These are phyloP conservation scores for Pyrrhosoma nymphula DNA, from an alignment of 2,888 invertebrate genomes.

Conservation along the genomic window DNA sequence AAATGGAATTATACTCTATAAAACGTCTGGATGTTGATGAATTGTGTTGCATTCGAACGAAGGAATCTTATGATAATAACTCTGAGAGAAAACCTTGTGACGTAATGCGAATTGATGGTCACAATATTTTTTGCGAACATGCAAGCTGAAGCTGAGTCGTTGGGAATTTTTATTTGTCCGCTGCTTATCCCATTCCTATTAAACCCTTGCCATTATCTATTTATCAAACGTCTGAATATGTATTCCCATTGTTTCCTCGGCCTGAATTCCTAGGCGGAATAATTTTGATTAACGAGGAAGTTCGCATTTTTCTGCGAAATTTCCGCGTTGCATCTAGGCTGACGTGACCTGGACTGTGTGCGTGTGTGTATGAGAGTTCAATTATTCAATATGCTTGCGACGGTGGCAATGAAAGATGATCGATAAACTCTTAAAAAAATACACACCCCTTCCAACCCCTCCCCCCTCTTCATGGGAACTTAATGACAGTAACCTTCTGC, in stretches of 20 bases:
- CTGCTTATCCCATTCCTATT: not conserved
- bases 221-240: conserved; percentile 5
- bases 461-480: not conserved
- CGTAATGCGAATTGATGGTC: too few species aligned
- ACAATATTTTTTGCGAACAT: not conserved
- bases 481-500: not conserved
- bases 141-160: not conserved
- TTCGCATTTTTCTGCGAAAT: conserved; percentile 9
- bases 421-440: conserved; percentile 27
- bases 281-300: conserved; percentile 27
- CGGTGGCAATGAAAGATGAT: conserved; percentile 37
- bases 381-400: conserved; percentile 30
- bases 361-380: conserved; percentile 1
- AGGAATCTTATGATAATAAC: too few species aligned
- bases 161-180: not conserved
- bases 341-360: conserved; percentile 24
- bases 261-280: not conserved
- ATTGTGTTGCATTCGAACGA: too few species aligned
- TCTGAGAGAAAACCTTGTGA: too few species aligned
- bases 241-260: not conserved
- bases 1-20: not conserved
- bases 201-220: not conserved
- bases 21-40: too few species aligned
- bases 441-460: not conserved
- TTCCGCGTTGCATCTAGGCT: not conserved